Base-by-base conservation (phyloP, 2,888 invertebrate species). In the Chrysodeixis includens region DNA sequence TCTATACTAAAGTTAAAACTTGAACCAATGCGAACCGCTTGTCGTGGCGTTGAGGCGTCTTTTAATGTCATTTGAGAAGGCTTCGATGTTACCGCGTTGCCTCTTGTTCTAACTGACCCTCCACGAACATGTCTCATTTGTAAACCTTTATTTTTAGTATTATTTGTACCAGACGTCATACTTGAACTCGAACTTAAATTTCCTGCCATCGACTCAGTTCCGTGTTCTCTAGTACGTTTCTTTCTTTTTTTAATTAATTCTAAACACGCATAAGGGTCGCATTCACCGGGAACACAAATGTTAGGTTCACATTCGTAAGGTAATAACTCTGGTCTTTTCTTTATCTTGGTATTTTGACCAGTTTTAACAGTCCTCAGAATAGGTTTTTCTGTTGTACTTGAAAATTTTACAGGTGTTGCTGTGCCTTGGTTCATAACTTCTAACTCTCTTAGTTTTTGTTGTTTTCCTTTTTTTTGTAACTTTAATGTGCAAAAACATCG, bases 401-500 rank as follows among this genome's bases (percentile, higher is more conserved):
- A 30, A 54, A n/a, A 74, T 59, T 69, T 55, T 60, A 68, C 46
- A 20, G 72, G 74, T 54, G 73, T 81, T 35, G 69, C 78, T 62
- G 78, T 83, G 65, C 78, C 79, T 49, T 77, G 56, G 56, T 70
- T 49, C 26, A 69, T 30, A 16, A 8, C 12, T 30, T 30, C 40
- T 56, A 51, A 44, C n/a, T 70, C 64, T 6, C 54, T 16, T 59
- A 69, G 58, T 65, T 66, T 66, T 63, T 72, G 69, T 12, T 72
- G 71, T 46, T 58, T 76, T 12, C 76, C 78, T 10, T 72, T 76
- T 66, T 81, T 83, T 51, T 81, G 79, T 32, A 87, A 75, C 57
- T 84, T 84, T 8, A 81, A 69, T 12, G 87, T 84, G 65, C 83
- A 86, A 59, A 86, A 88, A 81, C 90, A 87, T 69, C 87, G 76